Base-by-base conservation (phyloP, 2,888 invertebrate genomes). In the Bellardia bayeri region DNA sequence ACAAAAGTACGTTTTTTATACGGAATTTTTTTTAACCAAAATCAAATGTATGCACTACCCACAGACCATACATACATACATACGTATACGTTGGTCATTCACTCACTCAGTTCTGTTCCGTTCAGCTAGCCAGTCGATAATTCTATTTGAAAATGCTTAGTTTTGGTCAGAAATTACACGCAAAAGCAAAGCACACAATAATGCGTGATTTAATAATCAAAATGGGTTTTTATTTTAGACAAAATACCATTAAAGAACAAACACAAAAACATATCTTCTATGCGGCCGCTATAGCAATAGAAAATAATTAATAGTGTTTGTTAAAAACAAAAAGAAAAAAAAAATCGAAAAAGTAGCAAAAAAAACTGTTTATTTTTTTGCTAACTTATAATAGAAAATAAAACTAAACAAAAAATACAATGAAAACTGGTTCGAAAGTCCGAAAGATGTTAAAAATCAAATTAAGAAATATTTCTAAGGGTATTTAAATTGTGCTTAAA, bases 161-260 rank as follows among this genome's bases (percentile, higher is more conserved):
- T 80, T 81, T 81, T 64, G 63, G 72, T 13, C 63, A 74, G 37
- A 72, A 66, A 16, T n/a, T 45, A 23, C 14, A 72, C 51, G 63
- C 71, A 63, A 23, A 51, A 56, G 14, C 54, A 74, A 42, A 8
- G 54, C 58, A 66, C 23, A 58, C 9, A 58, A 49, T 42, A 74
- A 72, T 74, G 74, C 64, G 33, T 82, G 64, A 66, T 82, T 74
- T 56, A 56, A 56, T 56, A 72, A 71, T n/a, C n/a, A 11, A 66
- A 74, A 2, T 72, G 42, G 30, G 33, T 58, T 64, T 56, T 66
- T 56, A 13, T 64, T 54, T 56, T 74, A 74, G 16, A 56, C 72
- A 64, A 81, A 72, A 66, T 5, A 71, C 58, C 80, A 71, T 66
- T 54, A 61, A 37, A 75, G 16, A 64, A 23, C 13, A 23, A 51